Evolutionary conservation across 1,140 invertebrate species (phyloP), one percentile per base, ranked within the genome.

Genomic region (Hormaphis cornu): DNA sequence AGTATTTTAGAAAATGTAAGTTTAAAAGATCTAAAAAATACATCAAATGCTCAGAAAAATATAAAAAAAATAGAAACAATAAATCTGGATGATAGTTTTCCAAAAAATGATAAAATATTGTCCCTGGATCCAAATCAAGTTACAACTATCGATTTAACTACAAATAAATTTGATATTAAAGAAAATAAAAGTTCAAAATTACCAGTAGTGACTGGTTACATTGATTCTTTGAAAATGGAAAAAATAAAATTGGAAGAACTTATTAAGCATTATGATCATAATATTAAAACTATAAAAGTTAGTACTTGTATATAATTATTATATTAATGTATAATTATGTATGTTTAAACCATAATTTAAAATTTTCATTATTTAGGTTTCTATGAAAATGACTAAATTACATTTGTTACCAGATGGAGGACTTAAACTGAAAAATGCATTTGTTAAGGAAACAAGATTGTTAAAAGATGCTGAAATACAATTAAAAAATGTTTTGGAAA

Each of bases 361-460:
- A n/a, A n/a, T n/a, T n/a, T n/a, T n/a, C n/a, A n/a, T n/a, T n/a
- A n/a, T n/a, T 46, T 50, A 66, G 61, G 24, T 33, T 5, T 50
- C 61, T 33, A 35, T 66, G 61, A 20, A 66, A 33, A 50, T 48
- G 8, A 48, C 61, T 24, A 66, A 66, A 33, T 48, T 66, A 66
- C 18, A 66, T 33, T 46, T 66, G 50, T 66, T 66, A 24, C 61
- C 61, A 3, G 61, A 66, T 37, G 44, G 44, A 33, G 61, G 61
- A 20, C 14, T 50, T 22, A 66, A 33, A 48, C 50, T 66, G 50
- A 66, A 66, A 50, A 48, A 14, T 18, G 61, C 61, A 8, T 50
- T 66, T 50, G 0, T n/a, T 9, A 66, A 66, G 18, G 44, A 66
- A 48, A 44, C 48, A n/a, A 66, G 10, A 35, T 12, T 10, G 22